Evolutionary conservation across 2,797 vertebrate genomes (phyloP).

Genomic region (Parauchenoglanis punctatus): DNA sequence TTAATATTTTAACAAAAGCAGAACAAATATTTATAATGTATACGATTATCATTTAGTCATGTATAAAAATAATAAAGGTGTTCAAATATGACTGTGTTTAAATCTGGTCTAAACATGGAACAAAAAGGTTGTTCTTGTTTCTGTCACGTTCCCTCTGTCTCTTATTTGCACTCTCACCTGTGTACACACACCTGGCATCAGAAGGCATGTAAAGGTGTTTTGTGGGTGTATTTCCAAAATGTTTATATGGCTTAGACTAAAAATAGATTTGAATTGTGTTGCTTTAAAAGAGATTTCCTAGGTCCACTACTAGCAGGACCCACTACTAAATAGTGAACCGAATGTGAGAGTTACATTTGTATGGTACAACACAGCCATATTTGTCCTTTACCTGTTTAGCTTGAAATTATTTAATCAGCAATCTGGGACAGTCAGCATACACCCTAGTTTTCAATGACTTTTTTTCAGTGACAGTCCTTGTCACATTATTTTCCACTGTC

Average conservation of each 20-base stretch:
- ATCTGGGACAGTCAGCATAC: not conserved
- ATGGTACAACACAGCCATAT: not conserved
- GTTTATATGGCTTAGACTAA: not conserved
- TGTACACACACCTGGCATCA: constrained; percentile 29
- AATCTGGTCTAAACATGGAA: not conserved
- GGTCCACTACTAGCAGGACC: not conserved
- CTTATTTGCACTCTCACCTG: constrained; percentile 20
- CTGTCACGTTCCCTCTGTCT: not conserved
- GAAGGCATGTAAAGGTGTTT: constrained; percentile 17
- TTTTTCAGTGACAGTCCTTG: not conserved
- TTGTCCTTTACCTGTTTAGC: not conserved
- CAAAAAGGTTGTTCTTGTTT: not conserved
- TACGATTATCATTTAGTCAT: not conserved
- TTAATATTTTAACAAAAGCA: not conserved
- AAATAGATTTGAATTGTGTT: not conserved
- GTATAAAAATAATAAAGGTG: no score
- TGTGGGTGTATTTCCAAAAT: constrained; percentile 22
- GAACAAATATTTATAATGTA: not conserved
- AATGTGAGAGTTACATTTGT: constrained; percentile 5
- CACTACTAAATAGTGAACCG: not conserved
- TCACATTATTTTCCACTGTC: constrained; percentile 5
- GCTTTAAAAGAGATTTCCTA: not conserved
- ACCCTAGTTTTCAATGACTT: not conserved
- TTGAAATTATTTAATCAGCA: not conserved
- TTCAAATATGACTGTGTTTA: not conserved